Conservation (phyloP, 2,113 vertebrate species). For the Sigmodon hispidus region DNA sequence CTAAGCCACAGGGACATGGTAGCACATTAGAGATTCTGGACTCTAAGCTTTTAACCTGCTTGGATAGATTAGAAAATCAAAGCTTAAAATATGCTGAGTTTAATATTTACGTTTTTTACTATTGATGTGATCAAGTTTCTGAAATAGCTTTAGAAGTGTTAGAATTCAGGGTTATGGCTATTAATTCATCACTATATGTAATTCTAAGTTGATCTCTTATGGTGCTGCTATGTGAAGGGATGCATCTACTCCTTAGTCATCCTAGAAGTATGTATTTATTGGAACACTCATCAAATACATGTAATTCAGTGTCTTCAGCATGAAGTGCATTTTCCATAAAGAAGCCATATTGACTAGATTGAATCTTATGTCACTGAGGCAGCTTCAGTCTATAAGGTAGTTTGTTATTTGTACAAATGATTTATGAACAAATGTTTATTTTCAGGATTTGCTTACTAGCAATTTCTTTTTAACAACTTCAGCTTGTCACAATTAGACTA, state of each 20-base stretch:
- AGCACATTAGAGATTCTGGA: neutral
- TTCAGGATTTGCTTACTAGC: neutral
- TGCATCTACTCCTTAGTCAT: neutral
- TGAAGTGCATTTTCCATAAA: neutral
- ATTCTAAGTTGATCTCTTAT: neutral
- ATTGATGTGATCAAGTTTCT: neutral
- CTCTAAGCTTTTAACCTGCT: neutral
- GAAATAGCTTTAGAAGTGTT: neutral
- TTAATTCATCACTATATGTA: neutral
- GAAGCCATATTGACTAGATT: neutral
- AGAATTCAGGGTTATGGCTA: neutral
- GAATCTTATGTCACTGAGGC: neutral
- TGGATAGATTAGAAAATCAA: neutral
- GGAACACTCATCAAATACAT: neutral
- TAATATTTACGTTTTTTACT: conserved; percentile 15
- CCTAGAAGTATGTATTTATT: neutral
- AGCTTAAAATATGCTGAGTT: neutral
- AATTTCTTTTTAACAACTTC: neutral
- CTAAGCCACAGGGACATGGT: neutral
- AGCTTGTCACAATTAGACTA: neutral
- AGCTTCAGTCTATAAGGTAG: neutral
- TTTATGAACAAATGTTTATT: neutral
- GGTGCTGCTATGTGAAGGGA: neutral
- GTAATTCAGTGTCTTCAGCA: neutral
- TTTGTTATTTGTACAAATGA: neutral